phyloP scores from a whole-genome alignment of 1,140 invertebrate genomes.

The Platyscapa corneri region DNA sequence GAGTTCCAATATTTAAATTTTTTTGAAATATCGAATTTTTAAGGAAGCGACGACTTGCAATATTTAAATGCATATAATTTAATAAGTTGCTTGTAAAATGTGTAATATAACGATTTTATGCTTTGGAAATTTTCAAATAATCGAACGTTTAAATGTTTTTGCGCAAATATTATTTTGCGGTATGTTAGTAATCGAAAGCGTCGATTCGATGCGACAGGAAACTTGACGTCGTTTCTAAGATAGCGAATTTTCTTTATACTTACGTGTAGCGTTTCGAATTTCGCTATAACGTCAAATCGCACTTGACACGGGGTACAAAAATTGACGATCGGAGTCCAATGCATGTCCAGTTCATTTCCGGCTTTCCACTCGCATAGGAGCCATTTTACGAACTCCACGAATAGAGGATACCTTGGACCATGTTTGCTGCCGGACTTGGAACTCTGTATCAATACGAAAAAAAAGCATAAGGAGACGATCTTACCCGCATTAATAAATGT shows the following conservation, averaged over 20 bases:
- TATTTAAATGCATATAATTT: no score
- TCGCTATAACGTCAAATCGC: constrained; percentile 89
- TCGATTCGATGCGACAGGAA: neutral
- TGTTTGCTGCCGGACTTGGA: constrained; percentile 63
- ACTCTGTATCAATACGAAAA: constrained; percentile 55
- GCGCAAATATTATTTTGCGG: no score
- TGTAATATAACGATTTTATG: no score
- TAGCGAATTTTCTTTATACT: constrained; percentile 51
- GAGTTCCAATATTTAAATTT: no score
- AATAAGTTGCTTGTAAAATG: no score
- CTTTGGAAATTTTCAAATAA: no score
- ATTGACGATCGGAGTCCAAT: constrained; percentile 89
- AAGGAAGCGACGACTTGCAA: no score
- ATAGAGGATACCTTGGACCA: constrained; percentile 81
- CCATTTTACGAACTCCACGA: constrained; percentile 86
- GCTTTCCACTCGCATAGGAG: constrained; percentile 80
- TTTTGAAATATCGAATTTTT: no score
- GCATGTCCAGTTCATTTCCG: constrained; percentile 87
- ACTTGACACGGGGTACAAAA: constrained; percentile 94
- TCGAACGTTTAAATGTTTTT: no score
- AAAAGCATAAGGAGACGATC: neutral
- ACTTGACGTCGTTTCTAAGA: neutral
- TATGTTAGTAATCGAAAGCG: no score
- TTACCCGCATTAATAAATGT: neutral
- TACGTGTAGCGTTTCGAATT: constrained; percentile 89